Conservation (phyloP, 2,113 vertebrate genomes). For the Xiphophorus maculatus region DNA sequence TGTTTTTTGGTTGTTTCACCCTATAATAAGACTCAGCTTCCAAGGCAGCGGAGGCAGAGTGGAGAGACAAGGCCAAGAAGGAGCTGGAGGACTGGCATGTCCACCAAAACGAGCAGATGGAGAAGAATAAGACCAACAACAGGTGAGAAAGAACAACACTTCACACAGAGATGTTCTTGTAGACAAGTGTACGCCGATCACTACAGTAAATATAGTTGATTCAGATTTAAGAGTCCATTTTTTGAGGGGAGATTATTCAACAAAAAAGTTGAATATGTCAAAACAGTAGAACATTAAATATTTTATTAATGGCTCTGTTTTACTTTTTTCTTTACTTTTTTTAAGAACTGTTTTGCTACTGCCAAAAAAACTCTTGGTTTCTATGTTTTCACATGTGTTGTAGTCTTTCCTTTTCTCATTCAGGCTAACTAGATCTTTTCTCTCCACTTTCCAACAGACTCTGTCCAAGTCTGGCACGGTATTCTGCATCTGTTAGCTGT, state of each 20-base stretch:
- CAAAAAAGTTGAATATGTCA: too few species aligned
- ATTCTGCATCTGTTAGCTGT: constrained; percentile 67
- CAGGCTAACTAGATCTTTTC: constrained; percentile 65
- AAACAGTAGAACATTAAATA: too few species aligned
- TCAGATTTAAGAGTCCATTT: too few species aligned
- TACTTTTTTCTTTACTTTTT: too few species aligned
- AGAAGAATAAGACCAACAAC: constrained; percentile 97
- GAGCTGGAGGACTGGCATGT: constrained; percentile 98
- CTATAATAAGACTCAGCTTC: constrained; percentile 85
- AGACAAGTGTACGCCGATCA: too few species aligned
- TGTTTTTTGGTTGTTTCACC: neutral
- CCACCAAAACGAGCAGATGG: constrained; percentile 95
- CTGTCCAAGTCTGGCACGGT: constrained; percentile 79
- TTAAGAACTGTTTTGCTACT: too few species aligned
- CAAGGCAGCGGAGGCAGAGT: constrained; percentile 90
- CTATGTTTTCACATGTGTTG: neutral
- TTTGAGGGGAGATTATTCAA: too few species aligned
- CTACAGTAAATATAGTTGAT: too few species aligned
- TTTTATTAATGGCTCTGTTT: too few species aligned
- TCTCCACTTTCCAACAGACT: constrained; percentile 79
- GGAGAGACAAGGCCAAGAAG: constrained; percentile 94
- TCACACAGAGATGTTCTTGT: neutral
- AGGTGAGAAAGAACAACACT: constrained; percentile 77
- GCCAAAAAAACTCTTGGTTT: neutral
- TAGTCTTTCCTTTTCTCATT: constrained; percentile 26